Evolutionary conservation across 2,797 vertebrate genomes (phyloP).

Genomic region (Pempheris klunzingeri): DNA sequence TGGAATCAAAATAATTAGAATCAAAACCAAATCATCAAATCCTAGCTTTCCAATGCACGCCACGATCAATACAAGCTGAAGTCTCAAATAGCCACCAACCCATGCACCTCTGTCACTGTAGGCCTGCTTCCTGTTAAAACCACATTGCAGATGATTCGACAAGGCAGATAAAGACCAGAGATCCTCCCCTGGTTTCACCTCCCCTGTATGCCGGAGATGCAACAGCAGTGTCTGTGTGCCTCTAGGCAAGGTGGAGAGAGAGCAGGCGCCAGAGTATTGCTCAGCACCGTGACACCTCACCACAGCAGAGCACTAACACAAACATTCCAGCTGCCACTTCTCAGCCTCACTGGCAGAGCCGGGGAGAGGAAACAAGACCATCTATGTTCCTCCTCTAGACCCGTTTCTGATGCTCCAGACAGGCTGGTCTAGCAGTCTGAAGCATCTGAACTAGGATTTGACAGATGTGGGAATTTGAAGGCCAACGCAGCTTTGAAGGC

Average conservation of each 20-base stretch:
- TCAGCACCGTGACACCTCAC: slow-evolving; percentile 73
- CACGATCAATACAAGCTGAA: neutral
- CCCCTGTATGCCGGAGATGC: slow-evolving; percentile 41
- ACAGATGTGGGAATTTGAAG: slow-evolving; percentile 12
- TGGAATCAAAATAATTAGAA: neutral
- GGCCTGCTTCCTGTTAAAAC: slow-evolving; percentile 44
- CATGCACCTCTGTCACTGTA: neutral
- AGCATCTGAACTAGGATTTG: slow-evolving; percentile 13
- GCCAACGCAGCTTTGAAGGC: neutral
- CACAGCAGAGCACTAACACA: slow-evolving; percentile 78
- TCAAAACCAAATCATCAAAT: neutral
- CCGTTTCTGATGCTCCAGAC: slow-evolving; percentile 48
- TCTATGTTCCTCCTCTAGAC: slow-evolving; percentile 65
- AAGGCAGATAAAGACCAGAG: slow-evolving; percentile 61
- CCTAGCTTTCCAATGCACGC: neutral
- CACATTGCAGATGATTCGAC: slow-evolving; percentile 31
- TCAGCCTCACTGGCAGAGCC: slow-evolving; percentile 64
- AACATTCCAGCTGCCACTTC: slow-evolving; percentile 80
- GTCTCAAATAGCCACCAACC: neutral
- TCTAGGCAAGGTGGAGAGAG: slow-evolving; percentile 64
- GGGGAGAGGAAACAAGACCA: slow-evolving; percentile 65
- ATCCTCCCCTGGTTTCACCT: slow-evolving; percentile 65
- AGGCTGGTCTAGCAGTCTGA: slow-evolving; percentile 34
- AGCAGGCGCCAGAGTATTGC: slow-evolving; percentile 76
- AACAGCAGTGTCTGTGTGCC: slow-evolving; percentile 66